Percentiles rank a stretch among this genome's conserved stretches.
phyloP scores from a whole-genome alignment of 2,113 vertebrate genomes.

The Ailuropoda melanoleuca region DNA sequence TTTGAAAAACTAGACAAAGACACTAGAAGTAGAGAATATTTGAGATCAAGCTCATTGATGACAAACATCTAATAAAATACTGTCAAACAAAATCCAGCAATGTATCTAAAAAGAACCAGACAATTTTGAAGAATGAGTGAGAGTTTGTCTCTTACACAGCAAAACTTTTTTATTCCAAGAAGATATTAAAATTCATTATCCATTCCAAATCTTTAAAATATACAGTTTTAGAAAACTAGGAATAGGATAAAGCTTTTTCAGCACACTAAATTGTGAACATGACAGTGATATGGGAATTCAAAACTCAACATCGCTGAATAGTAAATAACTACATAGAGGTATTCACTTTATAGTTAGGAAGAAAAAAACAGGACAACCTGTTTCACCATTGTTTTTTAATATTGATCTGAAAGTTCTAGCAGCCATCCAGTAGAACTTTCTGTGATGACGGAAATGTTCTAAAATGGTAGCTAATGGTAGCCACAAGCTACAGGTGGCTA shows the following conservation, averaged over 20 bases:
- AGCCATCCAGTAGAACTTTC: background rate
- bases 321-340: background rate
- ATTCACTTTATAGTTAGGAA: background rate
- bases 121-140: background rate
- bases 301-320: background rate
- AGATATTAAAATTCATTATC: background rate
- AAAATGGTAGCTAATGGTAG: background rate
- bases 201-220: background rate
- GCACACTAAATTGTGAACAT: background rate
- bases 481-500: background rate
- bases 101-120: background rate
- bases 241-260: background rate
- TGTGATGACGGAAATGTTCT: background rate
- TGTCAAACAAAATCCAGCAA: background rate
- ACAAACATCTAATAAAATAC: constrained; percentile 31
- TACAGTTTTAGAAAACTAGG: background rate
- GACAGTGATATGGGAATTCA: background rate
- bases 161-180: background rate
- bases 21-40: background rate
- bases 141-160: background rate
- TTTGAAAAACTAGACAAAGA: background rate
- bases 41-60: background rate
- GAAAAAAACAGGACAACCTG: background rate
- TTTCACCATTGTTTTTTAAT: background rate
- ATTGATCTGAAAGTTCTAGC: background rate